phyloP scores from a whole-genome alignment of 2,888 invertebrate genomes.

The Dasypolia templi region DNA sequence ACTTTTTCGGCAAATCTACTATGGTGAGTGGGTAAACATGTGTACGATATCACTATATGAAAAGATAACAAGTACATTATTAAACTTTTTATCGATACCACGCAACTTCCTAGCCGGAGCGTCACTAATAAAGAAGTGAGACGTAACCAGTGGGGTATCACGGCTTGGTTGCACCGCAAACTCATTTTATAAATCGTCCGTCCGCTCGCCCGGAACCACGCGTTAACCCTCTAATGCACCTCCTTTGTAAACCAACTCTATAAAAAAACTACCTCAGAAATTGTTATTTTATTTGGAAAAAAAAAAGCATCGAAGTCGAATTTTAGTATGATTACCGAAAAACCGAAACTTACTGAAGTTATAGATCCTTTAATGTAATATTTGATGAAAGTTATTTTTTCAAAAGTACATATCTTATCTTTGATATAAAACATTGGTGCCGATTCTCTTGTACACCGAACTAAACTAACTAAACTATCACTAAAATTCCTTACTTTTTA shows the following conservation, averaged over 20 bases:
- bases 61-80: conserved; percentile 12
- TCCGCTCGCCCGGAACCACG: conserved; percentile 88
- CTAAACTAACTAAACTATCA: too few relatives aligned
- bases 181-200: conserved; percentile 90
- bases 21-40: not conserved
- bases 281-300: conserved; percentile 42
- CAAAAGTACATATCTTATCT: not conserved
- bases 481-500: too few relatives aligned
- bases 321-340: not conserved
- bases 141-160: conserved; percentile 90
- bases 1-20: not conserved
- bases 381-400: too few relatives aligned
- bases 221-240: conserved; percentile 83
- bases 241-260: conserved; percentile 72
- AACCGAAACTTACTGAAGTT: not conserved
- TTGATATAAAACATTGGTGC: not conserved
- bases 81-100: conserved; percentile 56
- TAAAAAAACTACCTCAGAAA: conserved; percentile 63
- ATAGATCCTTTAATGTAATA: not conserved
- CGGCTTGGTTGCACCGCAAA: conserved; percentile 90
- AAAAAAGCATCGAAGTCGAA: conserved; percentile 11
- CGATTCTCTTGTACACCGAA: too few relatives aligned
- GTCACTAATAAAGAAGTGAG: conserved; percentile 88
- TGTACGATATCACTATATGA: conserved; percentile 16
- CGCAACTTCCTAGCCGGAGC: conserved; percentile 42